A percentile compares a stretch with the other conserved stretches of the same genome.
phyloP scores from a whole-genome alignment of 2,888 invertebrate species.

The Apamea crenata region DNA sequence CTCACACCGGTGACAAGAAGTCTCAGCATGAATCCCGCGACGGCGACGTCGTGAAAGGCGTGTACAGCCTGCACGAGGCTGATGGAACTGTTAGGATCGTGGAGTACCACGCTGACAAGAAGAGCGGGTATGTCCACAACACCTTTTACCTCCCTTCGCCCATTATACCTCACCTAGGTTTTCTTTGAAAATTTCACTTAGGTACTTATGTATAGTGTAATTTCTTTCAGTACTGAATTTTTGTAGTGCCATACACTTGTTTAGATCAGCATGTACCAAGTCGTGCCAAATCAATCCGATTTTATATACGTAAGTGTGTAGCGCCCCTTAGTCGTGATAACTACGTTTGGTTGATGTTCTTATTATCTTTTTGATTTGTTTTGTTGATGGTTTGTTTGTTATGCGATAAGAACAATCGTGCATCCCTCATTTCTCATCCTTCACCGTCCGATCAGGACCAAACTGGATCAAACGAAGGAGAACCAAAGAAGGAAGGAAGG shows the following conservation, averaged over 20 bases:
- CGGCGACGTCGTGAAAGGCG: conserved; percentile 90
- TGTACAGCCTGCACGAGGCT: conserved; percentile 88
- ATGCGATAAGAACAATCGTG: background rate
- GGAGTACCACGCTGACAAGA: conserved; percentile 84
- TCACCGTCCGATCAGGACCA: too few species aligned
- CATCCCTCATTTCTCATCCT: background rate
- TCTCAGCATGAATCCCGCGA: conserved; percentile 86
- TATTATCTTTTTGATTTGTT: background rate
- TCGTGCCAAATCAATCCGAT: background rate
- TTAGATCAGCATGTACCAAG: background rate
- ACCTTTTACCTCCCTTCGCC: background rate
- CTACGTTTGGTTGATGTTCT: background rate
- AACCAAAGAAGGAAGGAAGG: too few species aligned
- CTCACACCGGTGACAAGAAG: conserved; percentile 88
- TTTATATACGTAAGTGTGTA: background rate
- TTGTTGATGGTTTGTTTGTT: background rate
- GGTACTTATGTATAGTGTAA: background rate
- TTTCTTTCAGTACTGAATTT: background rate
- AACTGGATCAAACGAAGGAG: too few species aligned
- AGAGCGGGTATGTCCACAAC: conserved; percentile 61
- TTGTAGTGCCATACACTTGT: background rate
- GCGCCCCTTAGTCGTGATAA: background rate
- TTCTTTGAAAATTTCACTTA: background rate
- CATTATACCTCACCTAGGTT: too few species aligned
- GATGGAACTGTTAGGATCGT: conserved; percentile 84